These are phyloP conservation scores for Toxotes lorentzi DNA, from an alignment of 2,797 vertebrate genomes.

Conservation along the genomic window DNA sequence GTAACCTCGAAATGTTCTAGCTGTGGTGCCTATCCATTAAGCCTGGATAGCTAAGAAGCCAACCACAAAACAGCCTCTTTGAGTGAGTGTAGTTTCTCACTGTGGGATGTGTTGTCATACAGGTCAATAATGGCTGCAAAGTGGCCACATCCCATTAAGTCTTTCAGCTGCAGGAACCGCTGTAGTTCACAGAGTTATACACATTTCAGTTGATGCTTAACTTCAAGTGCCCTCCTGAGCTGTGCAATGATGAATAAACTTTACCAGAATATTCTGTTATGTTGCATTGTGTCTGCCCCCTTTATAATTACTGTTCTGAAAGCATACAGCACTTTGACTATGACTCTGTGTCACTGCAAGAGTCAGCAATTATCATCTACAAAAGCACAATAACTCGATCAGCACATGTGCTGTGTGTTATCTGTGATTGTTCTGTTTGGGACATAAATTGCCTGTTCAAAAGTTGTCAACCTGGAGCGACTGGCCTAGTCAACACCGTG, in stretches of 20 bases:
- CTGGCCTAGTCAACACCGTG: conserved; percentile 26
- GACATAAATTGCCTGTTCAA: conserved; percentile 50
- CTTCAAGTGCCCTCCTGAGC: conserved; percentile 21
- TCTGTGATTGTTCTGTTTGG: conserved; percentile 32
- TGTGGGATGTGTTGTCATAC: conserved; percentile 21
- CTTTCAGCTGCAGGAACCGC: conserved; percentile 38
- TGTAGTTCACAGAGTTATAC: conserved; percentile 16
- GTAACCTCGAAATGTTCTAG: conserved; percentile 16
- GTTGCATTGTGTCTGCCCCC: background rate
- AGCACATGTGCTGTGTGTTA: conserved; percentile 29
- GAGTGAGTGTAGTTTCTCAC: conserved; percentile 27
- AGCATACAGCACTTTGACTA: background rate
- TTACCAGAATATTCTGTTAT: background rate
- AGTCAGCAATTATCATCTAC: conserved; percentile 10
- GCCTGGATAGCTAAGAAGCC: background rate
- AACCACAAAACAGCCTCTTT: conserved; percentile 11
- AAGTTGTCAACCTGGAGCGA: conserved; percentile 42
- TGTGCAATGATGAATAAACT: conserved; percentile 32
- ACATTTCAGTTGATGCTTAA: conserved; percentile 33
- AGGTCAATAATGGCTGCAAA: conserved; percentile 43
- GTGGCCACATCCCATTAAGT: conserved; percentile 44
- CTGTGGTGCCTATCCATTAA: conserved; percentile 43
- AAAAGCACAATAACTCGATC: conserved; percentile 34
- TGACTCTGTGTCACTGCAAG: background rate
- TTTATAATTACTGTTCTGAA: background rate